phyloP scores from a whole-genome alignment of 1,140 invertebrate species.

The Euwallacea similis region DNA sequence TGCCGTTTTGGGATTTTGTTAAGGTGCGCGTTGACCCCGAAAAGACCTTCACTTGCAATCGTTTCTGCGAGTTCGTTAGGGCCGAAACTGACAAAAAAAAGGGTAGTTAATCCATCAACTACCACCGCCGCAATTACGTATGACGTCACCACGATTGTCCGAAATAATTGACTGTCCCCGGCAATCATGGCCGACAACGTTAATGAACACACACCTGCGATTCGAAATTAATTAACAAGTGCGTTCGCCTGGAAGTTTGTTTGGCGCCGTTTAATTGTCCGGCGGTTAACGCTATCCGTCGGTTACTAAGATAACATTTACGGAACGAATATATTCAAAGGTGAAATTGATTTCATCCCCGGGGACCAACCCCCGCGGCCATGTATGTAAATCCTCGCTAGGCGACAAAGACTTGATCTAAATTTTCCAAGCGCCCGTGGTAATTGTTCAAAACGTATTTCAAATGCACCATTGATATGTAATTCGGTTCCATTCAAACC shows the following conservation, averaged over 20 bases:
- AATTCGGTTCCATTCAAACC: neutral
- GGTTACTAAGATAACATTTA: neutral
- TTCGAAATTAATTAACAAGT: slow-evolving; percentile 18
- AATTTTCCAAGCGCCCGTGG: neutral
- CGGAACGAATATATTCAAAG: neutral
- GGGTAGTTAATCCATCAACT: neutral
- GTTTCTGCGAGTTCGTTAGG: no score
- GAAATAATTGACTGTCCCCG: slow-evolving; percentile 13
- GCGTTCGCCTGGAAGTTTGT: slow-evolving; percentile 10
- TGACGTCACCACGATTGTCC: slow-evolving; percentile 12
- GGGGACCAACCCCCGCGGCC: neutral
- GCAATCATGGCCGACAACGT: slow-evolving; percentile 3
- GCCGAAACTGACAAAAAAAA: neutral
- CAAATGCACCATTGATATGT: neutral
- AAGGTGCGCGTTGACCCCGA: no score
- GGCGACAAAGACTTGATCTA: neutral
- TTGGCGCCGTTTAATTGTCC: slow-evolving; percentile 6
- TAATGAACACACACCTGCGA: slow-evolving; percentile 21
- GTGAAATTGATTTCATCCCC: neutral
- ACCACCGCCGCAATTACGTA: neutral
- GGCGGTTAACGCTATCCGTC: neutral
- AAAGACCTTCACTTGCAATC: no score
- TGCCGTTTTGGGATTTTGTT: no score
- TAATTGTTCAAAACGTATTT: neutral
- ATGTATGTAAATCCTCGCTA: no score